These are phyloP conservation scores for Deroptyus accipitrinus DNA, from an alignment of 2,113 vertebrate species.

Conservation along the genomic window DNA sequence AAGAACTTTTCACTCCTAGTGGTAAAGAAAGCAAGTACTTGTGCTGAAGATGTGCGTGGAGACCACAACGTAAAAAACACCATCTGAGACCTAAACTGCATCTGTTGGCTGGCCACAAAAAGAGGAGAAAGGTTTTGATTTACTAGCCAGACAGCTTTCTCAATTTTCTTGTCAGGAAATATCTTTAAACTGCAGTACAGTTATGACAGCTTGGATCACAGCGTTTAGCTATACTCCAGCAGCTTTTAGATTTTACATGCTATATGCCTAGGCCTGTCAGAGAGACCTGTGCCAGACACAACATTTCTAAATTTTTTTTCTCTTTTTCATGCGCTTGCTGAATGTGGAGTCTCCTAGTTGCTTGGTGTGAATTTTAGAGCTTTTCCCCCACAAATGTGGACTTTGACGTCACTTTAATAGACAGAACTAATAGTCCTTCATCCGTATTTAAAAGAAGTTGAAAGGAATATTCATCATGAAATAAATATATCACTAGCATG, in stretches of 20 bases:
- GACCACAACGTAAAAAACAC: conserved; percentile 25
- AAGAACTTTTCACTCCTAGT: background rate
- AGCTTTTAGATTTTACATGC: conserved; percentile 72
- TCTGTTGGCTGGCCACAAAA: conserved; percentile 57
- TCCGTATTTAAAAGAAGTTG: background rate
- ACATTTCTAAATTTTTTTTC: conserved; percentile 50
- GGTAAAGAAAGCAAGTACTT: conserved; percentile 8
- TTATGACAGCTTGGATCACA: conserved; percentile 77
- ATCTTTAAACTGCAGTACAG: conserved; percentile 74
- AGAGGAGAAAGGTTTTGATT: conserved; percentile 70
- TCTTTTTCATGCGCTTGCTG: conserved; percentile 43
- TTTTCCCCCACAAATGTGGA: background rate
- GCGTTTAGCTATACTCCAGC: conserved; percentile 68
- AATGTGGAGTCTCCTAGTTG: conserved; percentile 36
- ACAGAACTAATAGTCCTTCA: background rate
- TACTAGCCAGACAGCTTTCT: conserved; percentile 69
- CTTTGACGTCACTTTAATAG: background rate
- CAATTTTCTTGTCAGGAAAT: conserved; percentile 75
- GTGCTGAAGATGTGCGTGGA: conserved; percentile 14
- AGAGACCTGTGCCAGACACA: conserved; percentile 65
- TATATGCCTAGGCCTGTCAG: conserved; percentile 70
- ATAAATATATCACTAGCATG: background rate
- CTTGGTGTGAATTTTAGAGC: background rate
- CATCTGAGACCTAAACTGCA: conserved; percentile 61
- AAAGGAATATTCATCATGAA: background rate